A percentile compares a stretch with the other conserved stretches of the same genome.
These are phyloP conservation scores for Dinothrombium tinctorium DNA, from an alignment of 1,140 invertebrate species.

Conservation along the genomic window DNA sequence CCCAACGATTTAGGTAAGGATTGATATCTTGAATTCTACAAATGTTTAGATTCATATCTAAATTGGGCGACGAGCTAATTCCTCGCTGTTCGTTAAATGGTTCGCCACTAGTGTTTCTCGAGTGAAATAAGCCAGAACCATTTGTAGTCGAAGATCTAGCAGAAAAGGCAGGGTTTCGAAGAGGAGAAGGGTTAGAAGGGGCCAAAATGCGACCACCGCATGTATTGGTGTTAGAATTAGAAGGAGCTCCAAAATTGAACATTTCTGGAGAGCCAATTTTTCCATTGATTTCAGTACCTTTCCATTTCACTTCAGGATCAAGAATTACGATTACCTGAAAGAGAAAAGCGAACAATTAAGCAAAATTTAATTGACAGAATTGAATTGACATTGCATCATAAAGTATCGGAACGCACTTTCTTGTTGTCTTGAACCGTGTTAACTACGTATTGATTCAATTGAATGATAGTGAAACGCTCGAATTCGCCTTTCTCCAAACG, in stretches of 20 bases:
- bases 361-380: no score
- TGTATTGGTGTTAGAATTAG: not conserved
- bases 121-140: not conserved
- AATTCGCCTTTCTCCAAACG: constrained; percentile 2
- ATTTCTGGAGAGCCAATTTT: constrained; percentile 48
- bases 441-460: not conserved
- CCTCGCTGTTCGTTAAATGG: not conserved
- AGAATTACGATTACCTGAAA: constrained; percentile 50
- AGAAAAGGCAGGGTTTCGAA: not conserved
- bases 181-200: not conserved
- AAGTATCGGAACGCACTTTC: not conserved
- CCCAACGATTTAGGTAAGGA: constrained; percentile 9
- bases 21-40: constrained; percentile 8
- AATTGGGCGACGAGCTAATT: not conserved
- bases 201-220: not conserved
- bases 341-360: constrained; percentile 10
- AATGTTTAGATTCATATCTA: not conserved
- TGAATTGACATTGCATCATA: not conserved
- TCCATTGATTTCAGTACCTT: constrained; percentile 38
- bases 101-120: not conserved
- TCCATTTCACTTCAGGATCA: constrained; percentile 42
- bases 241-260: not conserved
- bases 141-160: not conserved
- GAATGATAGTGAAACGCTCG: constrained; percentile 1
- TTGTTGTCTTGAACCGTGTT: not conserved